Base-by-base conservation (phyloP, 2,113 vertebrate genomes). In the Agapornis roseicollis region DNA sequence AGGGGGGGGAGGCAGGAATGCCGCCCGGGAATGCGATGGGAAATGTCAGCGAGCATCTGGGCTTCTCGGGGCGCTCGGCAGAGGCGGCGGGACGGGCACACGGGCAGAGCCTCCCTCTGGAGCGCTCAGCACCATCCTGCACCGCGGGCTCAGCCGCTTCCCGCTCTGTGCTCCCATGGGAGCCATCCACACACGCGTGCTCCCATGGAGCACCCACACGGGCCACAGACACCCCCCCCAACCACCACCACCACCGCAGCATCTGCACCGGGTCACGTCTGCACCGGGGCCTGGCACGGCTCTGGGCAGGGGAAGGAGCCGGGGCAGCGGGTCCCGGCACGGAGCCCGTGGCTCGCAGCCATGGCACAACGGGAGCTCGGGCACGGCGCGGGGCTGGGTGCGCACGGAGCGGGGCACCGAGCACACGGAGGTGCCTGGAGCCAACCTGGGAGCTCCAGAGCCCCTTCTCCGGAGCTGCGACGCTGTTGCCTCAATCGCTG, bases 361-460 rank as follows among this genome's bases (percentile, higher is more conserved):
- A n/a, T n/a, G n/a, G n/a, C n/a, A n/a, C n/a, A n/a, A n/a, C n/a
- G n/a, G n/a, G n/a, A n/a, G n/a, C n/a, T n/a, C n/a, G n/a, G n/a
- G n/a, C n/a, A n/a, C n/a, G n/a, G n/a, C n/a, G n/a, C n/a, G n/a
- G n/a, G n/a, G n/a, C n/a, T n/a, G n/a, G n/a, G n/a, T n/a, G n/a
- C n/a, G n/a, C n/a, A n/a, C n/a, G n/a, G 52, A 53, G 52, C 28
- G 4, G 52, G 28, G 28, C 55, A 15, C 55, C 33, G 55, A 14
- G 56, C 20, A 10, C 56, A 33, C 10, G 33, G 56, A 58, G 56
- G 56, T 15, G 56, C 9, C 33, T 23, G 56, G 56, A 58, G 33
- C 56, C 56, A 35, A 13, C 17, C 12, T 0, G 1, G 23, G 61
- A 44, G 69, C 0, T 3, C n/a, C 2, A 1, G 7, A 55, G 33